A percentile compares a stretch with the other conserved stretches of the same genome.
phyloP scores from a whole-genome alignment of 2,113 vertebrate genomes.

The Ammodytes marinus region DNA sequence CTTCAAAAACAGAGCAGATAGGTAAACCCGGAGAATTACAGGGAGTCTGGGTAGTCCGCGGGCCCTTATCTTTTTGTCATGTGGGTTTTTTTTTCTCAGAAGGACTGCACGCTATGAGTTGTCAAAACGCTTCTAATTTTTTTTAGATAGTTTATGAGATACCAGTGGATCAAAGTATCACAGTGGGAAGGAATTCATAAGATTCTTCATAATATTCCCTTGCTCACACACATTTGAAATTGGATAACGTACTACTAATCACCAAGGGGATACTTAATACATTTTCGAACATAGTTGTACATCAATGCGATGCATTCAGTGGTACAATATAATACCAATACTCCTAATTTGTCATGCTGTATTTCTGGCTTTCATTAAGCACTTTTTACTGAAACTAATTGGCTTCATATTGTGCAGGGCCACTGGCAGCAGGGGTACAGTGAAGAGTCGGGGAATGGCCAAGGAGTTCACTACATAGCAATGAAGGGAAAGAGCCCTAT shows the following conservation, averaged over 20 bases:
- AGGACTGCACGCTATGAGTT: slow-evolving; percentile 38
- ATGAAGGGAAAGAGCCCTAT: slow-evolving; percentile 49
- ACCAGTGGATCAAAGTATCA: slow-evolving; percentile 61
- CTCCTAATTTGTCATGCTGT: slow-evolving; percentile 50
- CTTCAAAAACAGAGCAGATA: slow-evolving; percentile 64
- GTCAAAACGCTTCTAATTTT: slow-evolving; percentile 35
- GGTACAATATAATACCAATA: slow-evolving; percentile 36
- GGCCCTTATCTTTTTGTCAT: slow-evolving; percentile 61
- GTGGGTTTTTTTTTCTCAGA: slow-evolving; percentile 45
- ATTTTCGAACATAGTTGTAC: slow-evolving; percentile 43
- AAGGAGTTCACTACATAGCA: slow-evolving; percentile 28
- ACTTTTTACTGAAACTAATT: slow-evolving; percentile 48
- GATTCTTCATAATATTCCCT: slow-evolving; percentile 46
- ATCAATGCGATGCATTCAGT: slow-evolving; percentile 25
- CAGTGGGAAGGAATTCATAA: slow-evolving; percentile 52
- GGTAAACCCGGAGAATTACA: slow-evolving; percentile 64
- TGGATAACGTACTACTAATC: slow-evolving; percentile 28
- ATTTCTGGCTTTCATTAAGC: slow-evolving; percentile 53
- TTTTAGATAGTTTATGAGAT: slow-evolving; percentile 53
- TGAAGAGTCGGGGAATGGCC: slow-evolving; percentile 23
- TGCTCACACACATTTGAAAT: slow-evolving; percentile 40
- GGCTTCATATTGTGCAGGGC: slow-evolving; percentile 37
- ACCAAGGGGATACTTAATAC: slow-evolving; percentile 54
- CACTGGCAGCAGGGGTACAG: slow-evolving; percentile 21
- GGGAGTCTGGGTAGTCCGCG: slow-evolving; percentile 35